A percentile compares a stretch with the other conserved stretches of the same genome.
phyloP scores from a whole-genome alignment of 2,113 vertebrate genomes.

The human (Homo sapiens) region DNA sequence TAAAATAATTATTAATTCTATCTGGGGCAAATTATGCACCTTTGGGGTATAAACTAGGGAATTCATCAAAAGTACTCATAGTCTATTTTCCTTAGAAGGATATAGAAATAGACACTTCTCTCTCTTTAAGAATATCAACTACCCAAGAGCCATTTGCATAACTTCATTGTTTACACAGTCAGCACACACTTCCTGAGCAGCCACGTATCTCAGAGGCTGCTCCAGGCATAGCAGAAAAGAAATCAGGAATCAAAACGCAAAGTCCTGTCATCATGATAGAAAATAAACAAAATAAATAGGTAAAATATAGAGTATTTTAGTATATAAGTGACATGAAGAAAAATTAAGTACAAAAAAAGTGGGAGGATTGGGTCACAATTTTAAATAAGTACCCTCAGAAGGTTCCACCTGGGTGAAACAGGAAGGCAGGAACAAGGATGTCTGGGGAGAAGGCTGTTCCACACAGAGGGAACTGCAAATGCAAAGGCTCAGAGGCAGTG shows the following conservation, averaged over 20 bases:
- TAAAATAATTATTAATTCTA: background rate
- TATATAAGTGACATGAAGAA: background rate
- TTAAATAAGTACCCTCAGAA: background rate
- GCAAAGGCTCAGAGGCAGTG: too few species aligned
- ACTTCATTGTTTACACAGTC: background rate
- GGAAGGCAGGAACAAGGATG: background rate
- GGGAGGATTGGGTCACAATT: too few species aligned
- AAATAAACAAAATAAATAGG: background rate
- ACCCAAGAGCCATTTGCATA: rapidly evolving
- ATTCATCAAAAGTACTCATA: background rate
- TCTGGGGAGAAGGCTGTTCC: background rate
- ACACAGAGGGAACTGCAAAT: rapidly evolving
- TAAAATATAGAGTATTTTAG: background rate
- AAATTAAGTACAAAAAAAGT: background rate
- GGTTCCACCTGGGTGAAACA: background rate
- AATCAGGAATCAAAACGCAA: background rate
- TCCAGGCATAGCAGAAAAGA: too few species aligned
- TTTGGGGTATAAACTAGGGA: background rate
- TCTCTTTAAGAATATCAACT: background rate
- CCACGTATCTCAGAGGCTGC: background rate
- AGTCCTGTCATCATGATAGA: background rate
- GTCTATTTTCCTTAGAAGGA: background rate
- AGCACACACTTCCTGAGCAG: background rate
- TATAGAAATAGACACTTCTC: background rate
- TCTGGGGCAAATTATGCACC: background rate